Conservation (phyloP, 1,140 invertebrate genomes). For the Ostrea edulis region DNA sequence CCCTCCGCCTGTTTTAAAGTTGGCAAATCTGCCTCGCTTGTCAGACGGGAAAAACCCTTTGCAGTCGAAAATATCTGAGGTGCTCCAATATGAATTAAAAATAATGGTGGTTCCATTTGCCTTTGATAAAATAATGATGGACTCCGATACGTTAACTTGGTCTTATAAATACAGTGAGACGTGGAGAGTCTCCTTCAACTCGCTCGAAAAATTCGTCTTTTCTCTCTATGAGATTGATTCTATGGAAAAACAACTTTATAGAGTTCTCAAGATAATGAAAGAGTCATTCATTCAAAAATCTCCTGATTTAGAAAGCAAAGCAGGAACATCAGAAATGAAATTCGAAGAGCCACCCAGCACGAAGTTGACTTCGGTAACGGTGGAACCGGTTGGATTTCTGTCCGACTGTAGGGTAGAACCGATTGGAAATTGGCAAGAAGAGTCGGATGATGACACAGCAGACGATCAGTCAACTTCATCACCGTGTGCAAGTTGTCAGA, state of each 20-base stretch:
- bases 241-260: conserved; percentile 30
- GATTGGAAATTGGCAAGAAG: background rate
- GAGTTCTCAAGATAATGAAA: conserved; percentile 40
- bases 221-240: background rate
- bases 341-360: conserved; percentile 12
- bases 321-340: conserved; percentile 1
- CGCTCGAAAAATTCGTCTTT: conserved; percentile 39
- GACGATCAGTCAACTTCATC: background rate
- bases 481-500: background rate
- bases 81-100: background rate
- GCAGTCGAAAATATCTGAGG: background rate
- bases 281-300: conserved; percentile 28
- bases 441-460: background rate
- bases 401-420: background rate
- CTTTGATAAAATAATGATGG: background rate
- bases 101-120: conserved; percentile 31
- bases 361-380: conserved; percentile 18
- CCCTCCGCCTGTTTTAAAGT: conserved; percentile 27
- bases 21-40: background rate
- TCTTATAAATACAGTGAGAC: conserved; percentile 36
- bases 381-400: background rate
- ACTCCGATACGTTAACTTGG: background rate
- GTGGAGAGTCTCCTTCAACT: conserved; percentile 35
- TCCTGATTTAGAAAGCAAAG: background rate
- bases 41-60: background rate